These are phyloP conservation scores for Cheilinus undulatus DNA, from an alignment of 2,113 vertebrate species.

Conservation along the genomic window DNA sequence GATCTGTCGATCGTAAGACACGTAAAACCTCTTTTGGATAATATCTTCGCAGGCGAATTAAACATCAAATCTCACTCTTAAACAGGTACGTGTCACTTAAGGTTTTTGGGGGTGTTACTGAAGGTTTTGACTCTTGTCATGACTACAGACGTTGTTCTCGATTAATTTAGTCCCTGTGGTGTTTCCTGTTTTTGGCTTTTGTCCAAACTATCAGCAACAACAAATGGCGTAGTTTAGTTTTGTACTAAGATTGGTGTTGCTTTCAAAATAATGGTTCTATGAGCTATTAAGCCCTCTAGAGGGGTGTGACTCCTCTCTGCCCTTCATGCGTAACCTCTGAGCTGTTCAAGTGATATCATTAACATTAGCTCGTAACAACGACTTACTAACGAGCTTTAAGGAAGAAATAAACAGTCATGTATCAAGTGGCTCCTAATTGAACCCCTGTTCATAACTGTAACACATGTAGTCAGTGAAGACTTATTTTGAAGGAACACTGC, in stretches of 20 bases:
- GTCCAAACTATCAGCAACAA: not conserved
- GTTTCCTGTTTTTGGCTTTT: not conserved
- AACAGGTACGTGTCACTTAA: conserved; percentile 39
- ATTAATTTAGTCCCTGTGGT: not conserved
- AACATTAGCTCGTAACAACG: not conserved
- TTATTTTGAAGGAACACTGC: not conserved
- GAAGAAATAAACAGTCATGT: not conserved
- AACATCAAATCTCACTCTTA: not conserved
- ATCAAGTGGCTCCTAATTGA: accelerated
- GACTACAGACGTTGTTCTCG: not conserved
- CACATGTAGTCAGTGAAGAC: not conserved
- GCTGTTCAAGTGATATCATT: not conserved
- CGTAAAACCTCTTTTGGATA: not conserved
- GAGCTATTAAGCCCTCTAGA: not conserved
- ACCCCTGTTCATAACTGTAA: not conserved
- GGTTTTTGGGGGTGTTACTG: no score
- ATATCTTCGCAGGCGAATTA: not conserved
- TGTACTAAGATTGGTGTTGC: no score
- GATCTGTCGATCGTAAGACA: not conserved
- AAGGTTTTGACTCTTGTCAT: not conserved
- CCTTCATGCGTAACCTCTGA: conserved; percentile 65
- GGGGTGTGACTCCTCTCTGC: conserved; percentile 1
- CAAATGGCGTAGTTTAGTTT: not conserved
- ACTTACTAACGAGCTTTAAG: no score
- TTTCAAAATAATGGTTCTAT: not conserved